Percentiles rank a stretch among this genome's conserved stretches.
These are phyloP conservation scores for Strix occidentalis DNA, from an alignment of 2,797 vertebrate genomes.

Conservation along the genomic window DNA sequence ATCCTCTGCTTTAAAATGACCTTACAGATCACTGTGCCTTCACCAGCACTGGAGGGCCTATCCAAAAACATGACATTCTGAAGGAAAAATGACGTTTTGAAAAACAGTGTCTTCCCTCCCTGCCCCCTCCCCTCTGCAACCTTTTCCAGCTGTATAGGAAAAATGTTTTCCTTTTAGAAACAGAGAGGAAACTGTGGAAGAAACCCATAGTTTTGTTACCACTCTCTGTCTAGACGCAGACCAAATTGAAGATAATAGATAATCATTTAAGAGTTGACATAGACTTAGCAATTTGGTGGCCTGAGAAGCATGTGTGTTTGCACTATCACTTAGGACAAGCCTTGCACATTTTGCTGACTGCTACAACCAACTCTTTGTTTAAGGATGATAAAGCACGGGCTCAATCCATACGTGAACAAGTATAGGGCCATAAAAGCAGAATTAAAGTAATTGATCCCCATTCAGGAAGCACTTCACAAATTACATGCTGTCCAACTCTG, in stretches of 20 bases:
- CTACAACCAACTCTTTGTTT: slow-evolving; percentile 18
- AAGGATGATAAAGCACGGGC: slow-evolving; percentile 8
- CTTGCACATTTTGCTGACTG: slow-evolving; percentile 39
- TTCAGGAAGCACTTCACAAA: slow-evolving; percentile 9
- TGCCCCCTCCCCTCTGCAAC: too few species aligned
- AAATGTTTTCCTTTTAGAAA: slow-evolving; percentile 13
- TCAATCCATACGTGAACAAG: not conserved
- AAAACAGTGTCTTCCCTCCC: not conserved
- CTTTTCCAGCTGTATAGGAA: not conserved
- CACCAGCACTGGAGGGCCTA: not conserved
- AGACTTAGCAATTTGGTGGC: slow-evolving; percentile 11
- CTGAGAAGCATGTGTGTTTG: not conserved
- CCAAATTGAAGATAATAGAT: slow-evolving; percentile 56
- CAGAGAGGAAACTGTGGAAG: slow-evolving; percentile 10
- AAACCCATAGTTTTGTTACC: not conserved
- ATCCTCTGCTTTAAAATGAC: slow-evolving; percentile 29
- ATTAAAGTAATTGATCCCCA: not conserved
- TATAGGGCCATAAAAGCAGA: not conserved
- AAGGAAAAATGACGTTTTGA: slow-evolving; percentile 12
- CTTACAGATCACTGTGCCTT: slow-evolving; percentile 18
- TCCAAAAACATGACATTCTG: not conserved
- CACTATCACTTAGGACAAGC: slow-evolving; percentile 6
- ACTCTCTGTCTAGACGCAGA: slow-evolving; percentile 32
- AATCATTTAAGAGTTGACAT: slow-evolving; percentile 27
- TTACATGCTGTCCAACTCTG: not conserved